Base-by-base conservation (phyloP, 2,888 invertebrate genomes). In the Polietes domitor region DNA sequence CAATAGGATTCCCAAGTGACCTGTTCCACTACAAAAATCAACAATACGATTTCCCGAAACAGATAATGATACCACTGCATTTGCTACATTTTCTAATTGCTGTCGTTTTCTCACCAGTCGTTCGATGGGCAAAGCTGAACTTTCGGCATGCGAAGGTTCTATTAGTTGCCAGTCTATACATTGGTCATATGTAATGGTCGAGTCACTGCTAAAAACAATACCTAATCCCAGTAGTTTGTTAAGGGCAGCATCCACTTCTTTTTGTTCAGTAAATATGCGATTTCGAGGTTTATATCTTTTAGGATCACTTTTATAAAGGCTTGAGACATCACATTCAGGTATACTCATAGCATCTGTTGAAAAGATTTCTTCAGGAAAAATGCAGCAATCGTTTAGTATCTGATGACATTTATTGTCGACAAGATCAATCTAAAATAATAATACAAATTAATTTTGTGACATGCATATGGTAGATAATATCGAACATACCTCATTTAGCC, bases 1-100 rank as follows among this genome's bases (percentile, higher is more conserved):
- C 26, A 98, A 90, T 5, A 98, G 91, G 84, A 98, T 96, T 0
- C 98, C 98, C 80, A 98, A 93, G 92, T 98, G 98, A 0, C 98
- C 98, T 88, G 97, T 96, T 1, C 98, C 98, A 88, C 97, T 96
- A 91, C 98, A 98, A 92, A 98, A 98, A 91, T 99, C 98, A 0
- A 98, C 96, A 87, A 98, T 96, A 17, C 94, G 92, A 88, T 96
- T 94, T 0, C 95, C 94, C 0, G 93, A 91, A 87, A 93, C 93
- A 0, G 96, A 96, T 78, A 98, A 92, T 76, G 94, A 94, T n/a
- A 96, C 90, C 0, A 96, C 96, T 37, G 97, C 96, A 88, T 95
- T 94, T 19, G 95, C 95, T 87, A 98, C 93, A 91, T 96, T 98
- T 91, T 97, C 96, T 50, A 98, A 91, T 90, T 98, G 98, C 87